These are phyloP conservation scores for Amphimallon solstitiale DNA, from an alignment of 2,888 invertebrate genomes.

Conservation along the genomic window DNA sequence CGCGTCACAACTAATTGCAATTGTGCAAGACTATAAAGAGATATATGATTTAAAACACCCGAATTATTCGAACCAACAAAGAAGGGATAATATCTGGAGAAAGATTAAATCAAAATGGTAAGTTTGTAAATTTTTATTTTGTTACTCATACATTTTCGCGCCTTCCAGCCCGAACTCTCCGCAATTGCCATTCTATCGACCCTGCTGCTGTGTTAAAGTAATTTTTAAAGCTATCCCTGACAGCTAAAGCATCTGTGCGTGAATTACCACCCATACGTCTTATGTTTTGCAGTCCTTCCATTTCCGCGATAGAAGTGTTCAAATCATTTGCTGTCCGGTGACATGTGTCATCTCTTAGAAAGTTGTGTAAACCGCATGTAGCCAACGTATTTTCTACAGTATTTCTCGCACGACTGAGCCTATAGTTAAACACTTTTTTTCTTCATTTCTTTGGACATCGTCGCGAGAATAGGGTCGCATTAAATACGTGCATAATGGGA, in stretches of 20 bases:
- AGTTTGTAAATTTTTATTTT: not conserved
- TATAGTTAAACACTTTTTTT: conserved; percentile 39
- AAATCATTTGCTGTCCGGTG: conserved; percentile 26
- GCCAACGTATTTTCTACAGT: conserved; percentile 41
- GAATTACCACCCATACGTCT: conserved; percentile 24
- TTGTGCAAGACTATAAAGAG: conserved; percentile 8
- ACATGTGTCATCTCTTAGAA: conserved; percentile 34
- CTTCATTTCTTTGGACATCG: conserved; percentile 24
- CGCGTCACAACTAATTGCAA: not conserved
- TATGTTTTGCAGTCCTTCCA: conserved; percentile 23
- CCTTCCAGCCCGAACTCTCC: conserved; percentile 14
- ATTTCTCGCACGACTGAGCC: conserved; percentile 38
- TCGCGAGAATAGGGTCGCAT: conserved; percentile 42
- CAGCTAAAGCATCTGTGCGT: conserved; percentile 14
- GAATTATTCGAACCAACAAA: too few species aligned
- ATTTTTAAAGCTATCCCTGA: conserved; percentile 19
- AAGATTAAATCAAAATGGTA: conserved; percentile 13
- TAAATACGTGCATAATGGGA: conserved; percentile 38
- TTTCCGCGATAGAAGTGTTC: conserved; percentile 16
- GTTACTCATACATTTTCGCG: not conserved
- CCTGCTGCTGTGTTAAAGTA: conserved; percentile 24
- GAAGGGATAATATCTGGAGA: too few species aligned
- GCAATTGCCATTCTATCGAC: conserved; percentile 26
- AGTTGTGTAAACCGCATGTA: conserved; percentile 39
- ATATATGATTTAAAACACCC: conserved; percentile 12